These are phyloP conservation scores for Brassicogethes aeneus DNA, from an alignment of 2,888 invertebrate genomes.

Conservation along the genomic window DNA sequence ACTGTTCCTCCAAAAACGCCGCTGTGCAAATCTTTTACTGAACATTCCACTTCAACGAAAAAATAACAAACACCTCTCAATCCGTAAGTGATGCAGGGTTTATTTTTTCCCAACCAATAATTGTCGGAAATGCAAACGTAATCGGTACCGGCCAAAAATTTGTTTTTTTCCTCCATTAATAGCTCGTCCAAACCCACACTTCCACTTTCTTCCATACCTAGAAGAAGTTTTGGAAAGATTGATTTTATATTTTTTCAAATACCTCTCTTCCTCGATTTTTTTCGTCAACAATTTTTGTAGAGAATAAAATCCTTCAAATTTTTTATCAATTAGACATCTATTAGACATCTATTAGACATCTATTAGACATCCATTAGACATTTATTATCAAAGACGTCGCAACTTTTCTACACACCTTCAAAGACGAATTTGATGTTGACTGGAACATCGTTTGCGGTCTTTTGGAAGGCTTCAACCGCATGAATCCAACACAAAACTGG, in stretches of 20 bases:
- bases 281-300: no score
- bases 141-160: slow-evolving; percentile 76
- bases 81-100: slow-evolving; percentile 96
- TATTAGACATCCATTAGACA: no score
- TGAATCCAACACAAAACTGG: slow-evolving; percentile 94
- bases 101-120: slow-evolving; percentile 96
- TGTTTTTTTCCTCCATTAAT: slow-evolving; percentile 59
- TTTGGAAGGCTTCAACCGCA: slow-evolving; percentile 81
- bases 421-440: slow-evolving; percentile 83
- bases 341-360: no score
- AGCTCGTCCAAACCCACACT: slow-evolving; percentile 92
- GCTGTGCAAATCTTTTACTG: slow-evolving; percentile 89
- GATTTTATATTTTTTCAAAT: neutral
- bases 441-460: slow-evolving; percentile 50
- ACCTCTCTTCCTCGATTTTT: no score
- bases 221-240: no score
- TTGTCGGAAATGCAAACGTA: slow-evolving; percentile 98
- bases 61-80: slow-evolving; percentile 91
- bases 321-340: no score
- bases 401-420: no score
- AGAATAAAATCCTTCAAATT: no score
- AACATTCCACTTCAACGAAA: slow-evolving; percentile 78
- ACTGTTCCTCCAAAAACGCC: slow-evolving; percentile 94
- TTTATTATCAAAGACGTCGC: no score
- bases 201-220: slow-evolving; percentile 89